Evolutionary conservation across 64 coral and sea anemone genomes (phyloP).

Genomic region (Porites lutea): DNA sequence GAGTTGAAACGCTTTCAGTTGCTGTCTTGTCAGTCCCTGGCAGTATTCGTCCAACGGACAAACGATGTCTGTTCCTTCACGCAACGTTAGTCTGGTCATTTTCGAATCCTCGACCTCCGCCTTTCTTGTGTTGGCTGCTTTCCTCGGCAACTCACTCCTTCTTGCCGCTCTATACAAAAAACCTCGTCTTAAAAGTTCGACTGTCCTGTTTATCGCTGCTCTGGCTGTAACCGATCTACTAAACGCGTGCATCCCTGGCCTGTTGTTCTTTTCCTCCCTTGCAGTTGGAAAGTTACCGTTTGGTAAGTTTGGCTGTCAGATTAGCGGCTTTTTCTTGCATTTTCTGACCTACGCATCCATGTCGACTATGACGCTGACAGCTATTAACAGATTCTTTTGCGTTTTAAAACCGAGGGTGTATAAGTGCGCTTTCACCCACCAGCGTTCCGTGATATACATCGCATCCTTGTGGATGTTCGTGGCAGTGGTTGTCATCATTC

Average conservation of each 20-base stretch:
- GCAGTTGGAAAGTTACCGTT: neutral
- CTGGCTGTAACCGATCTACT: conserved; percentile 34
- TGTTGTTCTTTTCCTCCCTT: neutral
- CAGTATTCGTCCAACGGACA: neutral
- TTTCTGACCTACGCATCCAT: neutral
- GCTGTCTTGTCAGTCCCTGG: neutral
- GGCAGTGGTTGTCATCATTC: conserved; percentile 9
- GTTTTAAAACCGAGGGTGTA: conserved; percentile 5
- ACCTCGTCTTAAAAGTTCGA: conserved; percentile 4
- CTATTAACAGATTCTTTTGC: conserved; percentile 17
- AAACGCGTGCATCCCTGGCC: neutral
- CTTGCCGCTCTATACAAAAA: conserved; percentile 9
- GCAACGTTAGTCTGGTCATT: neutral
- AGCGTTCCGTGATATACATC: conserved; percentile 19
- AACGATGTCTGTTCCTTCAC: neutral
- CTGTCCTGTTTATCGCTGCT: neutral
- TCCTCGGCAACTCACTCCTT: conserved; percentile 12
- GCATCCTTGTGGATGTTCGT: conserved; percentile 39
- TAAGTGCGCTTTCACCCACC: conserved; percentile 10
- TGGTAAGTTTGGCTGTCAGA: neutral
- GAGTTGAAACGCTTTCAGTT: too few relatives aligned
- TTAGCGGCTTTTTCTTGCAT: conserved; percentile 9
- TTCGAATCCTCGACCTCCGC: neutral
- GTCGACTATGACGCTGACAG: conserved; percentile 27
- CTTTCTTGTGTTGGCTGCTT: neutral